Evolutionary conservation across 1,140 invertebrate genomes (phyloP), one percentile per base, ranked within the genome.

Genomic region (Linepithema humile): DNA sequence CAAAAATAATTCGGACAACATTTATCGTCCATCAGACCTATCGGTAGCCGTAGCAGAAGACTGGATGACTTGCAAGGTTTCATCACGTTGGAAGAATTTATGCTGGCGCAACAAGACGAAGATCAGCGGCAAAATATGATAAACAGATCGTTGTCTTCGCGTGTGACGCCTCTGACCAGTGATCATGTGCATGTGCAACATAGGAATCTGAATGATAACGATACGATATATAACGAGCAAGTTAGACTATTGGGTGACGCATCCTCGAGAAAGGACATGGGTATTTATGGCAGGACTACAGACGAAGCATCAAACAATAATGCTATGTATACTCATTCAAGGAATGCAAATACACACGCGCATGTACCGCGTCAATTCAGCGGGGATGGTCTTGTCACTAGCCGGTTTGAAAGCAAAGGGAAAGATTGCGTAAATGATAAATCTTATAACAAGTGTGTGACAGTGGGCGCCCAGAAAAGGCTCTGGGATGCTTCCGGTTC

Each of bases 1-100:
- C 29, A 23, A 45, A 32, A 75, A 23, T 32, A 40, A 60, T 38
- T 69, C 10, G 35, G 48, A 23, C 29, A 55, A 38, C 15, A 60
- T 17, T 26, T 3, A 35, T 83, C 78, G 1, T 72, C 15, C 60
- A 40, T 48, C 29, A 89, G 78, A 65, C 84, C 43, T 48, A n/a
- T 70, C 40, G 82, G 60, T 69, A 84, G 57, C 29, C 73, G 85
- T 35, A 87, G 40, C 53, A 89, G 88, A 84, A 75, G 91, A 67
- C 80, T 91, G 1, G 93, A 94, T 20, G 95, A 95, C 65, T 88
- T 93, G 3, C 94, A 95, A 72, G 94, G 95, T 17, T 95, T 95
- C 88, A 94, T 96, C 1, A 97, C 96, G 0, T 93, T 97, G 5
- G 96, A 97, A 93, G 96, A 97, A 92, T 95, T 97, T 87, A 97